These are phyloP conservation scores for Goniozus legneri DNA, from an alignment of 1,140 invertebrate species.

Conservation along the genomic window DNA sequence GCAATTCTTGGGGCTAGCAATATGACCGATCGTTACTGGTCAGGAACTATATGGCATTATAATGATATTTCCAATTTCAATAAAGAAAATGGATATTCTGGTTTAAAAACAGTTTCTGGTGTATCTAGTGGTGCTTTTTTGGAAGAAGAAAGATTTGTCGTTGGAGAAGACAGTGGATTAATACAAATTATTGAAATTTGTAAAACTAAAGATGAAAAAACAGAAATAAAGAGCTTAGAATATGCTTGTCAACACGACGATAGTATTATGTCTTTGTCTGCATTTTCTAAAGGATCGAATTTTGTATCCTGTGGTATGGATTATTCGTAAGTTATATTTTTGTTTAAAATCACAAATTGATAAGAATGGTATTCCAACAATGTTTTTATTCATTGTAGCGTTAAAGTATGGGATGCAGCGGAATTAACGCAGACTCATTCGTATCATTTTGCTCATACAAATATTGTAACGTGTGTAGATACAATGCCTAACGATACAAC, in stretches of 20 bases:
- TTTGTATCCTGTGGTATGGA: slow-evolving; percentile 43
- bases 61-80: slow-evolving; percentile 28
- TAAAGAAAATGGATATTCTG: slow-evolving; percentile 19
- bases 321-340: slow-evolving; percentile 31
- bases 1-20: slow-evolving; percentile 43
- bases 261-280: slow-evolving; percentile 33
- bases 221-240: slow-evolving; percentile 25
- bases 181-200: slow-evolving; percentile 34
- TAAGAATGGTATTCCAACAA: not conserved
- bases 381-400: slow-evolving; percentile 29
- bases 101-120: slow-evolving; percentile 30
- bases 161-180: slow-evolving; percentile 42
- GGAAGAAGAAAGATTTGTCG: slow-evolving; percentile 32
- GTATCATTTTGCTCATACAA: slow-evolving; percentile 34
- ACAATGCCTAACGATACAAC: slow-evolving; percentile 29
- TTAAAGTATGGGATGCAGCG: slow-evolving; percentile 44
- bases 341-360: no score
- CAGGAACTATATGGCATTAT: slow-evolving; percentile 40
- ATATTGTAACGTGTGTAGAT: slow-evolving; percentile 35
- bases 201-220: slow-evolving; percentile 1
- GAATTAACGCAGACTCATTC: slow-evolving; percentile 32
- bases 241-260: slow-evolving; percentile 41
- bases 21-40: slow-evolving; percentile 44
- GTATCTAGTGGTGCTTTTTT: slow-evolving; percentile 31
- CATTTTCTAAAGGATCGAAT: slow-evolving; percentile 29